A percentile compares a stretch with the other conserved stretches of the same genome.
phyloP scores from a whole-genome alignment of 2,113 vertebrate species.

The Anseranas semipalmata region DNA sequence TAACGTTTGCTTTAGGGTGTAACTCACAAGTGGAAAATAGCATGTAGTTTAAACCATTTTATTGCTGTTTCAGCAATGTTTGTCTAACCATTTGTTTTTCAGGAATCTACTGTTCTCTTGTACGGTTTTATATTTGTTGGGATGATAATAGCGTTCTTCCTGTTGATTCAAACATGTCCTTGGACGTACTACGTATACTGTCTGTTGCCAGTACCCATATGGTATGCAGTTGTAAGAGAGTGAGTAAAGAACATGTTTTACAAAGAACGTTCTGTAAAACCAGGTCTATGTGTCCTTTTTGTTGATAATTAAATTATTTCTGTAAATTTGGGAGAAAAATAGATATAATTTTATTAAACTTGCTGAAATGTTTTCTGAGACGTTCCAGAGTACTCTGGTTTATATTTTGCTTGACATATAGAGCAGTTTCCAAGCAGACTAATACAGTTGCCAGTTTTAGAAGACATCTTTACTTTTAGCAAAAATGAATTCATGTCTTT shows the following conservation, averaged over 20 bases:
- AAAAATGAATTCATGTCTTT: not conserved
- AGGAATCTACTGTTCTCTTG: slow-evolving; percentile 75
- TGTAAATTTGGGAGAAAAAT: not conserved
- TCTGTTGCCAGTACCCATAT: slow-evolving; percentile 89
- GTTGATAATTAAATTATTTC: not conserved
- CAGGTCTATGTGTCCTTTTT: not conserved
- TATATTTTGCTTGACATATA: not conserved
- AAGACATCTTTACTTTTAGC: not conserved
- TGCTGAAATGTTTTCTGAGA: not conserved
- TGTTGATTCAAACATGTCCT: slow-evolving; percentile 89
- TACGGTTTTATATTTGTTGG: slow-evolving; percentile 75
- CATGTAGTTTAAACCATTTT: not conserved
- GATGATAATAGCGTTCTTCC: slow-evolving; percentile 79
- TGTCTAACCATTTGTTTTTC: slow-evolving; percentile 58
- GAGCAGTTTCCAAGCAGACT: not conserved
- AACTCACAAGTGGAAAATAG: not conserved
- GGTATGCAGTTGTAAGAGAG: slow-evolving; percentile 91
- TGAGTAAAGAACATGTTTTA: slow-evolving; percentile 78
- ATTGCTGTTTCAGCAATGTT: not conserved
- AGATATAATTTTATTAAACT: not conserved
- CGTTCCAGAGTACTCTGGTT: not conserved
- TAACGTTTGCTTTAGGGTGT: not conserved
- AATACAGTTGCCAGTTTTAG: not conserved
- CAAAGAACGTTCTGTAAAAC: not conserved
- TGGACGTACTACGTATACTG: slow-evolving; percentile 94